Percentiles rank a stretch among this genome's conserved stretches.
These are phyloP conservation scores for Lamellibrachia satsuma DNA, from an alignment of 2,888 invertebrate species.

Conservation along the genomic window DNA sequence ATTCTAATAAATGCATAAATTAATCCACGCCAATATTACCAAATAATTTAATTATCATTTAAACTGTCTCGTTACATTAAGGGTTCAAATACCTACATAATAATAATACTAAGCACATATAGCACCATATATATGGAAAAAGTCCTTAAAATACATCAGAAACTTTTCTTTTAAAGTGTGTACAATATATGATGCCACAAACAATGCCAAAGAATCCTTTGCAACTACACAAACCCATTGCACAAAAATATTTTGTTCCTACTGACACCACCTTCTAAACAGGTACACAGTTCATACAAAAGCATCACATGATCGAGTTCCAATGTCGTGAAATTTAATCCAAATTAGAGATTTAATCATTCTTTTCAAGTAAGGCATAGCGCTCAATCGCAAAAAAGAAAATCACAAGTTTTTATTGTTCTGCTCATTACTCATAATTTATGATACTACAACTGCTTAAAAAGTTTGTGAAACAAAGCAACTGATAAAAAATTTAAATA, in stretches of 20 bases:
- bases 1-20: neutral
- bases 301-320: neutral
- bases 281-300: neutral
- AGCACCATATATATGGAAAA: too few species aligned
- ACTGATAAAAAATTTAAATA: neutral
- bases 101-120: too few species aligned
- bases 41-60: neutral
- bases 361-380: neutral
- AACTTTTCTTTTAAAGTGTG: neutral
- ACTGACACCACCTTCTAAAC: neutral
- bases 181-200: neutral
- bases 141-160: neutral
- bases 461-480: neutral
- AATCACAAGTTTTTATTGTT: neutral
- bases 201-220: neutral
- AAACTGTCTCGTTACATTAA: neutral
- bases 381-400: neutral
- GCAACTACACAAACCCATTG: neutral
- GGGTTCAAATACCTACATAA: too few species aligned
- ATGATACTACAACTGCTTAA: neutral
- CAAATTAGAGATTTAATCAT: neutral
- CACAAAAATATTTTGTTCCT: neutral
- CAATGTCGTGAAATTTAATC: too few species aligned
- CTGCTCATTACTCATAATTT: neutral
- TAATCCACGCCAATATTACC: neutral